Conservation (phyloP, 1,140 invertebrate genomes). For the Pseudomyrmex concolor region DNA sequence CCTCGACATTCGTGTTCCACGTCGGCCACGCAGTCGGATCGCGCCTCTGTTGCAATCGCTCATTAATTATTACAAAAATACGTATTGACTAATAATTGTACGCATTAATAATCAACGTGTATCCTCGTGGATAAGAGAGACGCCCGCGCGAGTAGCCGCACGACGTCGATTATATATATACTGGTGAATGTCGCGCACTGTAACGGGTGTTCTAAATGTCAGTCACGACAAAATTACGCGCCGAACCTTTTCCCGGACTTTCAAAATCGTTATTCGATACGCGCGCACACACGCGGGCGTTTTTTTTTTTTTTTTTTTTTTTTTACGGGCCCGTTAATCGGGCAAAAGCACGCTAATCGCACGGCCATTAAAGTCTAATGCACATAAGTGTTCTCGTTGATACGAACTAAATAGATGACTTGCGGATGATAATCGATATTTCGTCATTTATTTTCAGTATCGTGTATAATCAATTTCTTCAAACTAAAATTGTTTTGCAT, state of each 20-base stretch:
- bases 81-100: constrained; percentile 72
- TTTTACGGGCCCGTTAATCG: constrained; percentile 45
- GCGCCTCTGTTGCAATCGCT: constrained; percentile 46
- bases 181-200: constrained; percentile 70
- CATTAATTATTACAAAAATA: constrained; percentile 73
- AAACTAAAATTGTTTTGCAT: background rate
- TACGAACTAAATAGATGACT: constrained; percentile 50
- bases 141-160: background rate
- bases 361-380: constrained; percentile 53
- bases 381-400: constrained; percentile 60
- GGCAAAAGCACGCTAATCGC: constrained; percentile 36
- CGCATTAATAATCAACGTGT: constrained; percentile 69
- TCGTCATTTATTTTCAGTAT: background rate
- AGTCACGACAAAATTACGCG: constrained; percentile 75
- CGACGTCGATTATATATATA: constrained; percentile 51
- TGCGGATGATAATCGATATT: constrained; percentile 32
- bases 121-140: constrained; percentile 34
- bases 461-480: background rate
- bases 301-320: no score
- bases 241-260: constrained; percentile 65
- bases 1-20: constrained; percentile 61
- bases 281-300: constrained; percentile 7
- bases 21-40: constrained; percentile 40
- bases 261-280: constrained; percentile 62
- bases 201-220: constrained; percentile 79